Percentiles rank a stretch among this genome's conserved stretches.
These are phyloP conservation scores for Myanophis thanlyinensis DNA, from an alignment of 2,113 vertebrate species.

Conservation along the genomic window DNA sequence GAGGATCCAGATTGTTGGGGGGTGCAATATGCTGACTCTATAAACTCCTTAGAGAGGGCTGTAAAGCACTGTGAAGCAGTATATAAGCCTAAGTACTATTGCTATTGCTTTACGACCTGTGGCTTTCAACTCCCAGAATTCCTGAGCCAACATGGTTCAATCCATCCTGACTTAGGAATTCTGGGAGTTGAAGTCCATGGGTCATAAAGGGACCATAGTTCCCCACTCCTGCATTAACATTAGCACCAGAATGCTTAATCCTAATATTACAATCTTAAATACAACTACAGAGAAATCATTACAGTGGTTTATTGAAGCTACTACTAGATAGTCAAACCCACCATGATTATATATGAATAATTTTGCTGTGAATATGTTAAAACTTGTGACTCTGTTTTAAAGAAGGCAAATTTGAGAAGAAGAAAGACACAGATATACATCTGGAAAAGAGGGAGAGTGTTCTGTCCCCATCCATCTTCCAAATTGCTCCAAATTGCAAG, in stretches of 20 bases:
- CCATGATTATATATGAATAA: not conserved
- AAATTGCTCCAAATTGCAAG: not conserved
- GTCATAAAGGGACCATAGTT: not conserved
- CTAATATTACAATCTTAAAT: not conserved
- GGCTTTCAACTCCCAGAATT: not conserved
- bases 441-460: constrained; percentile 52
- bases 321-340: not conserved
- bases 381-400: not conserved
- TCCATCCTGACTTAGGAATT: not conserved
- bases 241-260: not conserved
- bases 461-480: not conserved
- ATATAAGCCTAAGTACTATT: not conserved
- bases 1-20: not conserved
- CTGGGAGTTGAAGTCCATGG: not conserved
- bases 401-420: not conserved
- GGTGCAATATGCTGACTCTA: not conserved
- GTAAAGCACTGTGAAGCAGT: not conserved
- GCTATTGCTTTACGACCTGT: not conserved
- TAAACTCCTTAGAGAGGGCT: not conserved
- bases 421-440: constrained; percentile 10
- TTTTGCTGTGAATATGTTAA: not conserved
- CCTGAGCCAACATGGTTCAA: not conserved
- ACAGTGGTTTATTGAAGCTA: not conserved
- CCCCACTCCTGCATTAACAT: not conserved
- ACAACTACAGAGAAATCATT: not conserved